Conservation (phyloP, 2,888 invertebrate genomes). For the Margaritifera margaritifera region DNA sequence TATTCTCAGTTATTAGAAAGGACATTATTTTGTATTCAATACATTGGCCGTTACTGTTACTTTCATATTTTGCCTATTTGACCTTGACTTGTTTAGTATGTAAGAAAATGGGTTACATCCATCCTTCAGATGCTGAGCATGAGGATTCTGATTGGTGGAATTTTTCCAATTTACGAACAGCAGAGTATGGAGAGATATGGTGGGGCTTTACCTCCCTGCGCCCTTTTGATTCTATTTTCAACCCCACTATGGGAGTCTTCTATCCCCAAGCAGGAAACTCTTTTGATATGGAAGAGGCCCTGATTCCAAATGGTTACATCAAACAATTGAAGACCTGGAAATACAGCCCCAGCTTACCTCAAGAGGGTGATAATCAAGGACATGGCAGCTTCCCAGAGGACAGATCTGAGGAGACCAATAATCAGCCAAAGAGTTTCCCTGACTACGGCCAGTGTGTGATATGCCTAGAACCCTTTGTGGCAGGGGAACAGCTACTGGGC, state of each 20-base stretch:
- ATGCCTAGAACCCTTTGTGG: slow-evolving; percentile 74
- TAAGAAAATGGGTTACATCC: background rate
- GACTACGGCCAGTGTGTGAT: slow-evolving; percentile 74
- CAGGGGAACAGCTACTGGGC: slow-evolving; percentile 72
- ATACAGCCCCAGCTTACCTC: slow-evolving; percentile 35
- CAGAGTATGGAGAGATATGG: slow-evolving; percentile 45
- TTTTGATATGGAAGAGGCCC: slow-evolving; percentile 67
- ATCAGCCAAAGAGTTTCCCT: slow-evolving; percentile 68
- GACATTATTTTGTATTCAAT: slow-evolving; percentile 59
- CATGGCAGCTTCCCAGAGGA: background rate
- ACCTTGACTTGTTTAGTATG: slow-evolving; percentile 35
- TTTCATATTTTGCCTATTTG: slow-evolving; percentile 56
- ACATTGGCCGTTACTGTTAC: slow-evolving; percentile 44
- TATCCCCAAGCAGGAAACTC: slow-evolving; percentile 11
- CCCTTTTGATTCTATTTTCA: slow-evolving; percentile 66
- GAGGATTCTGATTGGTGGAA: slow-evolving; percentile 71
- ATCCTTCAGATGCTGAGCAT: slow-evolving; percentile 24
- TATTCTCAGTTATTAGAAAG: slow-evolving; percentile 59
- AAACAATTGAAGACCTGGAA: slow-evolving; percentile 75
- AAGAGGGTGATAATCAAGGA: background rate
- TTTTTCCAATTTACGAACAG: slow-evolving; percentile 62
- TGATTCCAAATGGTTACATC: slow-evolving; percentile 74
- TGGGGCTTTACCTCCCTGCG: slow-evolving; percentile 62
- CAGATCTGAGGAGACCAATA: background rate
- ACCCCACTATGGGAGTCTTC: slow-evolving; percentile 46